phyloP scores from a whole-genome alignment of 64 coral and sea anemone species.

The Exaiptasia diaphana region DNA sequence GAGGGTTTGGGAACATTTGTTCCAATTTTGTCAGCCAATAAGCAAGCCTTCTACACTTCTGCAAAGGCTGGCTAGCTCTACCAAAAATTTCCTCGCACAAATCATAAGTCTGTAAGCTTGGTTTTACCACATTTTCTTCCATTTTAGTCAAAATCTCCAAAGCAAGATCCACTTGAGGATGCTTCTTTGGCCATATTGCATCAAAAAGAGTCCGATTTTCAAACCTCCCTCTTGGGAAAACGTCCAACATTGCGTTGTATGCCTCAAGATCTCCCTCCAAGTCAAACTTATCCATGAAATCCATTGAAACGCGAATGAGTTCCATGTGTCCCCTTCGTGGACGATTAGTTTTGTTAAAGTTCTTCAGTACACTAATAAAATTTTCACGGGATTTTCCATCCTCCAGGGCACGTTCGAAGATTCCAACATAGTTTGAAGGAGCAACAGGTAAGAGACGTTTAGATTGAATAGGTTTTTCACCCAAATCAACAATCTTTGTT shows the following conservation, averaged over 20 bases:
- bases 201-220: conserved; percentile 91
- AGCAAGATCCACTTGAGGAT: conserved; percentile 78
- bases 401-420: conserved; percentile 60
- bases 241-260: conserved; percentile 72
- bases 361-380: conserved; percentile 71
- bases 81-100: conserved; percentile 90
- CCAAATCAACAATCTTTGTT: background rate
- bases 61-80: conserved; percentile 82
- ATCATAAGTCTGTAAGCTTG: conserved; percentile 84
- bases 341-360: conserved; percentile 51
- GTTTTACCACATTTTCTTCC: conserved; percentile 88
- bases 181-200: conserved; percentile 94
- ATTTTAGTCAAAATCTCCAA: conserved; percentile 90
- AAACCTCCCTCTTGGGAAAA: conserved; percentile 88
- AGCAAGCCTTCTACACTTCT: conserved; percentile 77
- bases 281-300: conserved; percentile 80
- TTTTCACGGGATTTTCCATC: conserved; percentile 50
- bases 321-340: conserved; percentile 77
- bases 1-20: conserved; percentile 91
- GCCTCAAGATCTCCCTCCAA: conserved; percentile 70
- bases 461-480: conserved; percentile 7
- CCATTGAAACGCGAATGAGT: conserved; percentile 64
- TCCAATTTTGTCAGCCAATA: conserved; percentile 95
- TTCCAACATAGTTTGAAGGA: conserved; percentile 42
- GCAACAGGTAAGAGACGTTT: conserved; percentile 9